A percentile compares a stretch with the other conserved stretches of the same genome.
Conservation (phyloP, 1,140 invertebrate genomes). For the Steinernema feltiae region DNA sequence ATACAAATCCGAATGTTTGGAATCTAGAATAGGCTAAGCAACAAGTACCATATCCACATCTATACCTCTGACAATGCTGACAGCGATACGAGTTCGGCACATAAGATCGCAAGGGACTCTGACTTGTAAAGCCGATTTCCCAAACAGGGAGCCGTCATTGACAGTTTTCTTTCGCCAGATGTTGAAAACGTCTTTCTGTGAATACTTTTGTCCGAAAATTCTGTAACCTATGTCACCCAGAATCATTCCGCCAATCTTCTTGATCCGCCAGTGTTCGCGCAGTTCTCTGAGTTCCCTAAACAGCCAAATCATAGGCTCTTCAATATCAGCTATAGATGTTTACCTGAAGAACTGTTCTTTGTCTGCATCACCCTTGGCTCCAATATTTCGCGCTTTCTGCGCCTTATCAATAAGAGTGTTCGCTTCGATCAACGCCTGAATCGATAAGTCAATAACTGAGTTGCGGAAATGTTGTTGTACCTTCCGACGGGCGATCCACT, state of each 20-base stretch:
- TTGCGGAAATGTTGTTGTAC: too few relatives aligned
- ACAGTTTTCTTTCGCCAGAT: neutral
- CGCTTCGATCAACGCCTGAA: neutral
- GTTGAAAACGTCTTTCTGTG: neutral
- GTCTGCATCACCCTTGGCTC: neutral
- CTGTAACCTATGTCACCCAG: conserved; percentile 3
- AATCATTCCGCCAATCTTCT: neutral
- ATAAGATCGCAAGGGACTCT: neutral
- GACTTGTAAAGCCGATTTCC: neutral
- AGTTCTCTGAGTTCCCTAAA: neutral
- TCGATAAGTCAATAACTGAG: too few relatives aligned
- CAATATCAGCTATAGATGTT: too few relatives aligned
- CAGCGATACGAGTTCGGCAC: neutral
- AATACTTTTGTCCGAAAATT: neutral
- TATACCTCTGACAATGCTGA: neutral
- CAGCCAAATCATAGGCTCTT: neutral
- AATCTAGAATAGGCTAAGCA: neutral
- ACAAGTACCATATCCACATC: neutral
- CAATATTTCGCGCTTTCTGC: neutral
- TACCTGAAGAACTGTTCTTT: conserved; percentile 9
- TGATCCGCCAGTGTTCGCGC: neutral
- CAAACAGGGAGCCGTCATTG: neutral
- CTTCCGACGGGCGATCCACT: neutral
- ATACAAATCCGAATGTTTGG: neutral
- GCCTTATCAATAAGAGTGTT: neutral